Percentiles rank a stretch among this genome's conserved stretches.
phyloP scores from a whole-genome alignment of 2,113 vertebrate genomes.

The Cyanoderma ruficeps region DNA sequence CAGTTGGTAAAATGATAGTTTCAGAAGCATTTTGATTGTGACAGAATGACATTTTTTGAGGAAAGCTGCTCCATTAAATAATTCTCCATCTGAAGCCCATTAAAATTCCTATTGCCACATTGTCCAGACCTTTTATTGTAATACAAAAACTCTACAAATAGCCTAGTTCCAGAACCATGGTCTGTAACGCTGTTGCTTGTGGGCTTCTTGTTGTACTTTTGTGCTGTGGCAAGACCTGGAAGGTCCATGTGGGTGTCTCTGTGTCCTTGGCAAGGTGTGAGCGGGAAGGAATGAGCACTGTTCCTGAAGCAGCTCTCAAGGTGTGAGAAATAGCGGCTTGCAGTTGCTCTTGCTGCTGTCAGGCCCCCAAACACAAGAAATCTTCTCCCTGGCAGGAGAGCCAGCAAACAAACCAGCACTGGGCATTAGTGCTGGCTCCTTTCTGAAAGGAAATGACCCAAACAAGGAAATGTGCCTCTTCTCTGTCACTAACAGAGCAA shows the following conservation, averaged over 20 bases:
- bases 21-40: slow-evolving; percentile 8
- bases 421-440: not conserved
- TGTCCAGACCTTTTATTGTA: not conserved
- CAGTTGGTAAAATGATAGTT: not conserved
- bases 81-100: slow-evolving; percentile 39
- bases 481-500: not conserved
- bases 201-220: not conserved
- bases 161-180: not conserved
- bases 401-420: not conserved
- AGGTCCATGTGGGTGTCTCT: not conserved
- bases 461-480: not conserved
- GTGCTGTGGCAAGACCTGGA: not conserved
- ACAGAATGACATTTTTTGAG: slow-evolving; percentile 10
- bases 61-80: not conserved
- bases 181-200: not conserved
- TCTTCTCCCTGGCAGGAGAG: not conserved
- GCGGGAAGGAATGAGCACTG: not conserved
- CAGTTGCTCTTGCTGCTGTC: not conserved
- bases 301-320: not conserved
- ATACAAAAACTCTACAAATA: not conserved
- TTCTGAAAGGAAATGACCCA: not conserved
- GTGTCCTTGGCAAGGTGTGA: not conserved
- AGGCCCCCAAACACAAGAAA: not conserved
- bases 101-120: not conserved
- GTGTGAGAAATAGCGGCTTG: not conserved